These are phyloP conservation scores for Nephrotoma guestfalica DNA, from an alignment of 2,888 invertebrate species.

Conservation along the genomic window DNA sequence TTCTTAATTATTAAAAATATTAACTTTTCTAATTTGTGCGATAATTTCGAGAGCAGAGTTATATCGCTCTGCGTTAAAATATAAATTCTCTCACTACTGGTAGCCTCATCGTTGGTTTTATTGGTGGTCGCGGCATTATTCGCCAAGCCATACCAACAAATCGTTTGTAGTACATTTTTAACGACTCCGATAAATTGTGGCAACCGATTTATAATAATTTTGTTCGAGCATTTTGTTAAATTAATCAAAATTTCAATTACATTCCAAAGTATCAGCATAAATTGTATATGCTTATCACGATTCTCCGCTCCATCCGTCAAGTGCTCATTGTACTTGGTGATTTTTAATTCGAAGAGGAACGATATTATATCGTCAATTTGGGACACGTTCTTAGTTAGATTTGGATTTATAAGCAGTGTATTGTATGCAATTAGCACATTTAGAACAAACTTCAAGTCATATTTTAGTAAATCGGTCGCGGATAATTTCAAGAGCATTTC, in stretches of 20 bases:
- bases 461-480: slow-evolving; percentile 8
- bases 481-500: slow-evolving; percentile 18
- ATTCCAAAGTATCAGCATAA: background rate
- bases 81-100: background rate
- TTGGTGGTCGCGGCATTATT: slow-evolving; percentile 18
- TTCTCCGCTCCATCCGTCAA: slow-evolving; percentile 19
- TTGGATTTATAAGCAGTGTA: background rate
- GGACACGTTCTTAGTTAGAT: slow-evolving; percentile 11
- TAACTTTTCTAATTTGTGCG: slow-evolving; percentile 22
- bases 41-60: slow-evolving; percentile 20
- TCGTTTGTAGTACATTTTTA: slow-evolving; percentile 25
- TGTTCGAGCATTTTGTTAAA: slow-evolving; percentile 2
- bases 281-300: background rate
- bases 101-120: slow-evolving; percentile 22
- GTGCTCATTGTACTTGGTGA: slow-evolving; percentile 19
- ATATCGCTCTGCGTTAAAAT: slow-evolving; percentile 20
- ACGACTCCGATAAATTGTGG: slow-evolving; percentile 25
- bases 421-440: background rate
- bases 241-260: background rate
- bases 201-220: slow-evolving; percentile 23
- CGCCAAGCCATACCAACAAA: slow-evolving; percentile 24
- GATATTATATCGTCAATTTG: slow-evolving; percentile 23
- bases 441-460: background rate
- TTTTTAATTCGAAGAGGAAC: slow-evolving; percentile 23
- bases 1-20: slow-evolving; percentile 1